phyloP scores from a whole-genome alignment of 35 echinoderm and acorn worm species.

The Ptychodera flava region DNA sequence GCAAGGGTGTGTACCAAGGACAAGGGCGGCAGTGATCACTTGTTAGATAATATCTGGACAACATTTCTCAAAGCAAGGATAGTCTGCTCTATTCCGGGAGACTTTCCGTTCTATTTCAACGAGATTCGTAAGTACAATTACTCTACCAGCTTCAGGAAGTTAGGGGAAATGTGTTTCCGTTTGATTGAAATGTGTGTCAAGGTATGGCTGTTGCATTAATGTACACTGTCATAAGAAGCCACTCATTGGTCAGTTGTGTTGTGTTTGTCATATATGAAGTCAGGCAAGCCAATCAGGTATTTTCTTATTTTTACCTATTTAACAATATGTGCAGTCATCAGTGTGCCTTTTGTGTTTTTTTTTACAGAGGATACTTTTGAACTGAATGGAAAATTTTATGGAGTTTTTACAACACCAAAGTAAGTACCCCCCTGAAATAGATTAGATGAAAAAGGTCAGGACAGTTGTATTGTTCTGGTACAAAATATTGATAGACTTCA shows the following conservation, averaged over 20 bases:
- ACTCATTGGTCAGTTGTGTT: too few species aligned
- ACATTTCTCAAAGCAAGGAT: constrained; percentile 84
- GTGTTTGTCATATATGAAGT: background rate
- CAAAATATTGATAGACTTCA: too few species aligned
- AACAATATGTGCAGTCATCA: background rate
- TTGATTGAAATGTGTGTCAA: too few species aligned
- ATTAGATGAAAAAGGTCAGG: too few species aligned
- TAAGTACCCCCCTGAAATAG: constrained; percentile 58
- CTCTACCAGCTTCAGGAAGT: background rate
- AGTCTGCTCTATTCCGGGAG: constrained; percentile 84
- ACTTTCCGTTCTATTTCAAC: constrained; percentile 95
- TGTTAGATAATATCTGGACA: constrained; percentile 47
- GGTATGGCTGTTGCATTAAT: too few species aligned
- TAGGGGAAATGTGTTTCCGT: too few species aligned
- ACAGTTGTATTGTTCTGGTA: too few species aligned
- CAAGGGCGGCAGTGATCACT: constrained; percentile 41
- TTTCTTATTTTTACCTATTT: background rate
- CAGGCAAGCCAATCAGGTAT: background rate
- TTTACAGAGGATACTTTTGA: constrained; percentile 83
- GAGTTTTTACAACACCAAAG: constrained; percentile 94
- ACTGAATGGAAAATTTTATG: constrained; percentile 74
- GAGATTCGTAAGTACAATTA: constrained; percentile 96
- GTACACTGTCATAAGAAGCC: too few species aligned
- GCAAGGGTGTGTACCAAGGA: constrained; percentile 87
- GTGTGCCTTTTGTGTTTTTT: background rate